These are phyloP conservation scores for Orussus abietinus DNA, from an alignment of 1,140 invertebrate genomes.

Conservation along the genomic window DNA sequence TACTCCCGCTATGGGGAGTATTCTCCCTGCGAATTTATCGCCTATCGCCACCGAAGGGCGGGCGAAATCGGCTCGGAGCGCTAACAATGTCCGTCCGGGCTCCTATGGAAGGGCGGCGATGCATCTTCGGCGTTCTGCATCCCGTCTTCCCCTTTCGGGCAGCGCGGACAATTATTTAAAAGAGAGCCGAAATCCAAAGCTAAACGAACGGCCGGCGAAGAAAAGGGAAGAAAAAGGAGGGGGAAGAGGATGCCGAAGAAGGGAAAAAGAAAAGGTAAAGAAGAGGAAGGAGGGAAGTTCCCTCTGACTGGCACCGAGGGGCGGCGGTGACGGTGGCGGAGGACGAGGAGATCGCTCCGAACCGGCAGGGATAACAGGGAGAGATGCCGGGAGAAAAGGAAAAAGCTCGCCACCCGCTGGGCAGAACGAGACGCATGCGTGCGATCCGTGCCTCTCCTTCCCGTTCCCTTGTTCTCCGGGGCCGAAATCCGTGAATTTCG, in stretches of 20 bases:
- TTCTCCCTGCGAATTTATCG: too few species aligned
- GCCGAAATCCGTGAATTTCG: slow-evolving; percentile 37
- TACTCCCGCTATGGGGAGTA: too few species aligned
- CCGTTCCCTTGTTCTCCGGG: slow-evolving; percentile 9
- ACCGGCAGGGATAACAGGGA: slow-evolving; percentile 7
- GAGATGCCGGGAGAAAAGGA: slow-evolving; percentile 19
- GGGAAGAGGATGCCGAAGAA: too few species aligned
- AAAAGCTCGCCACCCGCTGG: slow-evolving; percentile 42
- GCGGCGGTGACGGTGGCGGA: slow-evolving; percentile 7
- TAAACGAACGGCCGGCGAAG: slow-evolving; percentile 25
- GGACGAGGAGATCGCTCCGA: slow-evolving; percentile 20
- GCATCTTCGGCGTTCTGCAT: slow-evolving; percentile 26
- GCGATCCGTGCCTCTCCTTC: slow-evolving; percentile 32
- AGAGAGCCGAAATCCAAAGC: slow-evolving; percentile 33
- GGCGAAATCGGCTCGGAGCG: not conserved
- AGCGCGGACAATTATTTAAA: slow-evolving; percentile 39
- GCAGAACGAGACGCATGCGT: slow-evolving; percentile 40
- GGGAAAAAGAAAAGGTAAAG: slow-evolving; percentile 6
- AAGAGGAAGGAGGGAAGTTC: slow-evolving; percentile 27
- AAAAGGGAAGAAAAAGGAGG: too few species aligned
- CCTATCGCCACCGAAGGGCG: too few species aligned
- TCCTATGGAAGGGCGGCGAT: slow-evolving; percentile 13
- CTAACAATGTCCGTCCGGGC: not conserved
- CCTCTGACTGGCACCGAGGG: slow-evolving; percentile 25
- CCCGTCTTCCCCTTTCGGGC: slow-evolving; percentile 25